A percentile compares a stretch with the other conserved stretches of the same genome.
Evolutionary conservation across 2,888 invertebrate species (phyloP).

Genomic region (Acleris laterana): DNA sequence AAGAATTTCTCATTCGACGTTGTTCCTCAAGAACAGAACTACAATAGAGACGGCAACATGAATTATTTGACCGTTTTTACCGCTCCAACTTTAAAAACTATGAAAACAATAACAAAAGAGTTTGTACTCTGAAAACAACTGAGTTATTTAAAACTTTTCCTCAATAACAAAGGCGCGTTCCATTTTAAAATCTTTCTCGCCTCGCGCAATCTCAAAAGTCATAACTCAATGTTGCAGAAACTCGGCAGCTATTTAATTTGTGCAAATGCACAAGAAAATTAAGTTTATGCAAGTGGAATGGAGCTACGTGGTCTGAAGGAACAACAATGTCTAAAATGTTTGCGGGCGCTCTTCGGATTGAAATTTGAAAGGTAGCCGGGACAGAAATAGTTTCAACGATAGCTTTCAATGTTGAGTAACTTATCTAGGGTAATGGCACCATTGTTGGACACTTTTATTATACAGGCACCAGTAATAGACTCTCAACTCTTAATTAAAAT

Average conservation of each 20-base stretch:
- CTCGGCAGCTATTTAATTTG: slow-evolving; percentile 53
- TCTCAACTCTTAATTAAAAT: too few species aligned
- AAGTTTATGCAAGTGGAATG: slow-evolving; percentile 44
- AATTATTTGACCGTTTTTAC: not conserved
- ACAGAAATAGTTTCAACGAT: not conserved
- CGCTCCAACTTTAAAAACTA: not conserved
- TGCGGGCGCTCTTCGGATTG: not conserved
- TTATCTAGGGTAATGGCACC: too few species aligned
- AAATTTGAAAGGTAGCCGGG: not conserved
- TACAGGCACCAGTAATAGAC: too few species aligned
- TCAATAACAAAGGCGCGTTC: slow-evolving; percentile 33
- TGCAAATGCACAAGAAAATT: slow-evolving; percentile 51
- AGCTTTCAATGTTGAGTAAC: too few species aligned
- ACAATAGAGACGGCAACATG: too few species aligned
- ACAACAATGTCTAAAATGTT: slow-evolving; percentile 30
- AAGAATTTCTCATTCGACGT: too few species aligned
- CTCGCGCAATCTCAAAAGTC: slow-evolving; percentile 43
- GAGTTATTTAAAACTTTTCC: slow-evolving; percentile 37
- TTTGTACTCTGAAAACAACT: slow-evolving; percentile 19
- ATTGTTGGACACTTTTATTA: too few species aligned
- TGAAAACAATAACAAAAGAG: too few species aligned
- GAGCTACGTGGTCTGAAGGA: slow-evolving; percentile 24
- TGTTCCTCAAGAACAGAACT: too few species aligned
- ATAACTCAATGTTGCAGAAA: slow-evolving; percentile 42
- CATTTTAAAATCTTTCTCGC: slow-evolving; percentile 40